phyloP scores from a whole-genome alignment of 1,140 invertebrate species.

The Drosophila pachea region DNA sequence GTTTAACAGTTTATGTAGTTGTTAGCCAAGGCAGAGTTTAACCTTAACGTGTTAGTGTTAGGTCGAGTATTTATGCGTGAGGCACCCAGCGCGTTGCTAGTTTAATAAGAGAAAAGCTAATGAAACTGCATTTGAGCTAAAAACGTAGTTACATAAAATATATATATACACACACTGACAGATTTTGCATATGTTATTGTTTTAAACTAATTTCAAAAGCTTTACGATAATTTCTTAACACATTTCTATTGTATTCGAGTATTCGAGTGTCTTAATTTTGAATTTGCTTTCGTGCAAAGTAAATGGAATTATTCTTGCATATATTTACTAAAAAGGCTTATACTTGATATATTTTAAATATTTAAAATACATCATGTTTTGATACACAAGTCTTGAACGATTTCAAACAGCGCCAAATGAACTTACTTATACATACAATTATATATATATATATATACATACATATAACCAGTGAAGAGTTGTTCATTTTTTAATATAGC shows the following conservation, averaged over 20 bases:
- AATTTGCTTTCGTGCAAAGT: slow-evolving; percentile 37
- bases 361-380: slow-evolving; percentile 47
- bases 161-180: slow-evolving; percentile 21
- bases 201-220: slow-evolving; percentile 37
- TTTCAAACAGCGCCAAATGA: slow-evolving; percentile 71
- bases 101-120: slow-evolving; percentile 62
- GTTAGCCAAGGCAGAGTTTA: slow-evolving; percentile 55
- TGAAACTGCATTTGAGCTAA: slow-evolving; percentile 67
- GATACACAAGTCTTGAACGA: slow-evolving; percentile 58
- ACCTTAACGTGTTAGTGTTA: slow-evolving; percentile 56
- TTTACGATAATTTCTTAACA: slow-evolving; percentile 50
- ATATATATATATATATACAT: slow-evolving; percentile 17
- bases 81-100: slow-evolving; percentile 30
- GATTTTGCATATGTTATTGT: slow-evolving; percentile 55
- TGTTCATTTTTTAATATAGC: slow-evolving; percentile 61
- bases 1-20: slow-evolving; percentile 44
- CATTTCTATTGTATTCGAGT: slow-evolving; percentile 27
- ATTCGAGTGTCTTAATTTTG: slow-evolving; percentile 22
- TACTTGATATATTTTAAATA: slow-evolving; percentile 12
- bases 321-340: slow-evolving; percentile 16
- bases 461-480: slow-evolving; percentile 44
- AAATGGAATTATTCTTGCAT: slow-evolving; percentile 30
- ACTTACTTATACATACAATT: slow-evolving; percentile 54
- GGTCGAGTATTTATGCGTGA: slow-evolving; percentile 58
- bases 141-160: slow-evolving; percentile 29